These are phyloP conservation scores for Paracentrotus lividus DNA, from an alignment of 53 echinoderm and acorn worm species.

Conservation along the genomic window DNA sequence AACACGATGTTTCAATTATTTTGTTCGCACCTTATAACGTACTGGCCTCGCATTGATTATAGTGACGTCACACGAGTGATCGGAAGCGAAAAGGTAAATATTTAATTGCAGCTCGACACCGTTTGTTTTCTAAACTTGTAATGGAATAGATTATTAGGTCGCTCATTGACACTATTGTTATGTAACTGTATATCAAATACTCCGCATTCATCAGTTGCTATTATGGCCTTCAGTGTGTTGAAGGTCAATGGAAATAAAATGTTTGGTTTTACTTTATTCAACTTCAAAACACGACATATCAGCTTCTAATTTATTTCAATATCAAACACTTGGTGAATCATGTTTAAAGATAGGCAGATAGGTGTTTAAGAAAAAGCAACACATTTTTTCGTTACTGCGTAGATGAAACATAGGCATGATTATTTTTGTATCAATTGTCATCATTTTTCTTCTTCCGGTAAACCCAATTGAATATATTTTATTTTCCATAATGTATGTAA, in stretches of 20 bases:
- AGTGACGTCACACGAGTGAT: slow-evolving; percentile 6
- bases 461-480: background rate
- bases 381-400: background rate
- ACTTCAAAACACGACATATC: background rate
- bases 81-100: slow-evolving; percentile 45
- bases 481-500: background rate
- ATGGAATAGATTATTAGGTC: slow-evolving; percentile 27
- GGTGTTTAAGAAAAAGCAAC: background rate
- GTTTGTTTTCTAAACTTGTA: slow-evolving; percentile 54
- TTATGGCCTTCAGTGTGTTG: background rate
- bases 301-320: background rate
- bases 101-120: background rate
- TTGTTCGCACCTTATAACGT: background rate
- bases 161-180: background rate
- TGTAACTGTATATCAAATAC: slow-evolving; percentile 18
- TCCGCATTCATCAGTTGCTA: background rate
- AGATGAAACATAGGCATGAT: background rate
- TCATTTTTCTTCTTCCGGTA: background rate
- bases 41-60: background rate
- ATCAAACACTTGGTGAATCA: background rate
- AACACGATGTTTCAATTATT: slow-evolving; percentile 38
- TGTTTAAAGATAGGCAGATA: too few relatives aligned
- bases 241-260: slow-evolving; percentile 18
- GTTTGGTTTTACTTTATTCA: background rate
- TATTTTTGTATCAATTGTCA: background rate